Conservation (phyloP, 2,113 vertebrate genomes). For the Steatornis caripensis region DNA sequence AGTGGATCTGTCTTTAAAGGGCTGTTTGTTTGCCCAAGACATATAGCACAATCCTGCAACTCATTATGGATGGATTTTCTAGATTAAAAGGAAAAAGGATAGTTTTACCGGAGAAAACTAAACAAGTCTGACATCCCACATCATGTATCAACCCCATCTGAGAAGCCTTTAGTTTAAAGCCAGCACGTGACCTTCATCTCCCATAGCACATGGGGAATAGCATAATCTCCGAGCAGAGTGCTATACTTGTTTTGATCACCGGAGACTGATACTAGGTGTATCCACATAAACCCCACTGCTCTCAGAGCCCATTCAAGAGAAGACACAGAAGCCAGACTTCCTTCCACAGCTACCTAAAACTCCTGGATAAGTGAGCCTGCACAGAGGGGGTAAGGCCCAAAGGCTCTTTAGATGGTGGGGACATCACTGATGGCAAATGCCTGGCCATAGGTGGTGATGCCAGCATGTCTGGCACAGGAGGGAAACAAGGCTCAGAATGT, state of each 20-base stretch:
- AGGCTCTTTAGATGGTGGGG: background rate
- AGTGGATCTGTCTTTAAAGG: background rate
- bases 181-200: background rate
- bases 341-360: background rate
- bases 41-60: background rate
- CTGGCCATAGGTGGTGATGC: background rate
- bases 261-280: background rate
- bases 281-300: background rate
- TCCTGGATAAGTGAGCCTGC: background rate
- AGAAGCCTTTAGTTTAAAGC: background rate
- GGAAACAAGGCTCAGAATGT: background rate
- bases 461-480: background rate
- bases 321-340: background rate
- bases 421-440: background rate
- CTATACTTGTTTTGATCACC: background rate
- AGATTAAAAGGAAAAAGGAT: background rate
- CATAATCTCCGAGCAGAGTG: background rate
- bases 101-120: conserved; percentile 12
- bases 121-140: conserved; percentile 25
- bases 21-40: background rate
- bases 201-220: background rate
- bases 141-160: background rate
- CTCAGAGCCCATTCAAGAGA: background rate
- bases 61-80: background rate
- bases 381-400: background rate